A percentile compares a stretch with the other conserved stretches of the same genome.
phyloP scores from a whole-genome alignment of 2,113 vertebrate genomes.

The Dasyprocta punctata region DNA sequence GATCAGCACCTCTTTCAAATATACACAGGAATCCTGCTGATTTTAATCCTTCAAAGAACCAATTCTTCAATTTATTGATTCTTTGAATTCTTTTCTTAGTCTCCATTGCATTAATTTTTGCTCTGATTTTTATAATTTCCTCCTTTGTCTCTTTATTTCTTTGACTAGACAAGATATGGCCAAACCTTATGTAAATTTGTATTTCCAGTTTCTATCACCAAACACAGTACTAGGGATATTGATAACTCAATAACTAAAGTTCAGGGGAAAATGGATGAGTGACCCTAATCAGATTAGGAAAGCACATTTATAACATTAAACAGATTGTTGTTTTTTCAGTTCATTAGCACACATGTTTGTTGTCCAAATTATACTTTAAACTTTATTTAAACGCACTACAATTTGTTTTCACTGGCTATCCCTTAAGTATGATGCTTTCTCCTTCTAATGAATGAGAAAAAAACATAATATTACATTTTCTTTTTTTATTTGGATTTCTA shows the following conservation, averaged over 20 bases:
- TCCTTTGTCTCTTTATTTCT: background rate
- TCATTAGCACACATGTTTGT: slow-evolving; percentile 21
- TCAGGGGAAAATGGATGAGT: slow-evolving; percentile 23
- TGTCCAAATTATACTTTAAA: slow-evolving; percentile 2
- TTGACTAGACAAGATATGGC: background rate
- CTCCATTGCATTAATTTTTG: background rate
- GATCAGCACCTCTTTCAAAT: background rate
- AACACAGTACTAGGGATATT: background rate
- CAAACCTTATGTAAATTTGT: background rate
- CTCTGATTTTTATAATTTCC: background rate
- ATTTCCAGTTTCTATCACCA: background rate
- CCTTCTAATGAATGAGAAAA: background rate
- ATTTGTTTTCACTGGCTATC: background rate
- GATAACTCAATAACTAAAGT: background rate
- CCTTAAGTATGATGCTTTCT: background rate
- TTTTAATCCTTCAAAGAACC: background rate
- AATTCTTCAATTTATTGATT: background rate
- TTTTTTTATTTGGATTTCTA: background rate
- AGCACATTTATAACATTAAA: slow-evolving; percentile 38
- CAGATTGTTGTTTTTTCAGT: background rate
- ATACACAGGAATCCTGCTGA: background rate
- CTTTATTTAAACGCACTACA: slow-evolving; percentile 20
- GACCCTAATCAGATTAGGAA: background rate
- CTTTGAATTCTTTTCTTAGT: background rate
- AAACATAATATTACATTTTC: background rate